These are phyloP conservation scores for Heliconius sara DNA, from an alignment of 2,888 invertebrate species.

Conservation along the genomic window DNA sequence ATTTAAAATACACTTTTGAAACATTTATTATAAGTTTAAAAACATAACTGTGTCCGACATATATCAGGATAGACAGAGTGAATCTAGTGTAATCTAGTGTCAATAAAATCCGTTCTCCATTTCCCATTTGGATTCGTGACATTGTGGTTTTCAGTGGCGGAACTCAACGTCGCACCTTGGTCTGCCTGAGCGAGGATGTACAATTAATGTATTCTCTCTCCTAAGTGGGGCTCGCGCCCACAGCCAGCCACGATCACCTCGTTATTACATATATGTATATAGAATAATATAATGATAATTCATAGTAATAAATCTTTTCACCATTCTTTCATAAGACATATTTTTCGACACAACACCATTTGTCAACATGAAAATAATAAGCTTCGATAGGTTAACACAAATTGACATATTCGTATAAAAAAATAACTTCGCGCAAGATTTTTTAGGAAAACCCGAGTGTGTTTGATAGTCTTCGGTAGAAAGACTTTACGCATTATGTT, in stretches of 20 bases:
- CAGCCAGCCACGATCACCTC: background rate
- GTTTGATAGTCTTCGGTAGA: background rate
- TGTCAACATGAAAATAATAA: constrained; percentile 7
- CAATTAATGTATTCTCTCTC: background rate
- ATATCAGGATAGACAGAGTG: too few relatives aligned
- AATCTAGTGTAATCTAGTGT: too few relatives aligned
- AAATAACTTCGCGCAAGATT: background rate
- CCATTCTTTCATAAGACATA: background rate
- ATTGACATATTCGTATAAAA: background rate
- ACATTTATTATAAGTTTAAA: background rate
- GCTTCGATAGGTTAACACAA: background rate
- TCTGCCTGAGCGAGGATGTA: background rate
- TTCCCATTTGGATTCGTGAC: background rate
- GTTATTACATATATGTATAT: background rate
- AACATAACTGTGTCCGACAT: background rate
- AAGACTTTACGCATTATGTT: background rate
- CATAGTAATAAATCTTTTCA: background rate
- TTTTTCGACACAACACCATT: constrained; percentile 1
- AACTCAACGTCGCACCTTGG: background rate
- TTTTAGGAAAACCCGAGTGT: background rate
- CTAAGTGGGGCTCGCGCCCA: background rate
- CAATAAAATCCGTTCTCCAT: background rate
- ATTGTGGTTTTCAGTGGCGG: background rate
- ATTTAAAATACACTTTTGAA: background rate
- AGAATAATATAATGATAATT: background rate